These are phyloP conservation scores for Ploceus nigricollis DNA, from an alignment of 2,113 vertebrate genomes.

Conservation along the genomic window DNA sequence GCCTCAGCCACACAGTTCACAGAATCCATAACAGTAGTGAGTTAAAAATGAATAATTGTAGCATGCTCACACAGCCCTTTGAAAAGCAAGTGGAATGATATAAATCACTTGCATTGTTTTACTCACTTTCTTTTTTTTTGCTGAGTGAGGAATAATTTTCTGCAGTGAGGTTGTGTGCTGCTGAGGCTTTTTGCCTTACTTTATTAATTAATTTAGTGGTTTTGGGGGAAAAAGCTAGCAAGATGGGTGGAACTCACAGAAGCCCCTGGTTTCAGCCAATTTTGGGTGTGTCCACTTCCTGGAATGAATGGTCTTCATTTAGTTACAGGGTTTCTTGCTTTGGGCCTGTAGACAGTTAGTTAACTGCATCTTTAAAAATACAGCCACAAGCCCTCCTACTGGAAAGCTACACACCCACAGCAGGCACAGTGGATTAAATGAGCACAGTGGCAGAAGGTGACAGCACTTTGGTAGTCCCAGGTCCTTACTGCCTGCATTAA, in stretches of 20 bases:
- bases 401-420: background rate
- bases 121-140: background rate
- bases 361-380: background rate
- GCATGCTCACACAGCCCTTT: background rate
- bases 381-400: fast-evolving
- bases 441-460: background rate
- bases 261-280: background rate
- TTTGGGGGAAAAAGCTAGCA: background rate
- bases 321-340: background rate
- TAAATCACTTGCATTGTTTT: constrained; percentile 17
- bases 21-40: background rate
- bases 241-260: background rate
- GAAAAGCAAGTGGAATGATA: background rate
- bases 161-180: background rate
- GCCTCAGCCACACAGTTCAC: background rate
- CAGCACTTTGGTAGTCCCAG: background rate
- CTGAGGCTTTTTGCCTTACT: background rate
- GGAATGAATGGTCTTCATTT: background rate
- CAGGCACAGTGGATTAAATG: background rate
- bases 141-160: constrained; percentile 1
- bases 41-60: background rate
- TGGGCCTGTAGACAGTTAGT: background rate
- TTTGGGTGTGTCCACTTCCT: background rate
- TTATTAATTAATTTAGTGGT: background rate
- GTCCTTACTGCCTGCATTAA: background rate